phyloP scores from a whole-genome alignment of 1,140 invertebrate species.

The Microplitis mediator region DNA sequence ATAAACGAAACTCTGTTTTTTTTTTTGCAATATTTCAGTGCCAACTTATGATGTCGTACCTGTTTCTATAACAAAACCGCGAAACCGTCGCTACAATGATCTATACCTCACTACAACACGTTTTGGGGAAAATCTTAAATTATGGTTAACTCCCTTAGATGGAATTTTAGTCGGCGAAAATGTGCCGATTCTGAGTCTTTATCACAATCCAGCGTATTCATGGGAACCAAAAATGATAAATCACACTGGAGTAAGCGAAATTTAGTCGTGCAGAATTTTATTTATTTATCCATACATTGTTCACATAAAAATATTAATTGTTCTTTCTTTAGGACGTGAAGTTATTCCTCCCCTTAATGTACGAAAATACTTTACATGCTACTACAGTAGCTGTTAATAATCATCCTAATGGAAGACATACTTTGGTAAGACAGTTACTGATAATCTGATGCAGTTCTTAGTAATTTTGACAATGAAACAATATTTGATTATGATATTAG shows the following conservation, averaged over 20 bases:
- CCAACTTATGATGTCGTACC: neutral
- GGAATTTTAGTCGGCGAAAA: slow-evolving; percentile 43
- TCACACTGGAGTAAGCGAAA: neutral
- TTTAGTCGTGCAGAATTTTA: neutral
- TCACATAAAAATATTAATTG: no score
- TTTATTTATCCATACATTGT: no score
- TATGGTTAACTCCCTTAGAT: slow-evolving; percentile 71
- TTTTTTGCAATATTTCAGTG: neutral
- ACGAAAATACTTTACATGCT: neutral
- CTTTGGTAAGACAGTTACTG: neutral
- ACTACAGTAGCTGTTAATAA: neutral
- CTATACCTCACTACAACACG: slow-evolving; percentile 71
- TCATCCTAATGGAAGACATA: neutral
- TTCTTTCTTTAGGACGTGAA: neutral
- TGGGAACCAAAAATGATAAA: no score
- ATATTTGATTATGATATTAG: no score
- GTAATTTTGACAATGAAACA: no score
- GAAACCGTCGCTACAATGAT: no score
- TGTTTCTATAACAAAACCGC: slow-evolving; percentile 42
- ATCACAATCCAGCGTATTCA: no score
- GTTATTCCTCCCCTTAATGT: neutral
- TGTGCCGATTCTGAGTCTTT: slow-evolving; percentile 9
- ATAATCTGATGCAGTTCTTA: no score
- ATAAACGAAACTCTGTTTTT: no score
- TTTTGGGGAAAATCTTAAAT: slow-evolving; percentile 70